Conservation (phyloP, 1,140 invertebrate genomes). For the Pseudomyrmex sp. region DNA sequence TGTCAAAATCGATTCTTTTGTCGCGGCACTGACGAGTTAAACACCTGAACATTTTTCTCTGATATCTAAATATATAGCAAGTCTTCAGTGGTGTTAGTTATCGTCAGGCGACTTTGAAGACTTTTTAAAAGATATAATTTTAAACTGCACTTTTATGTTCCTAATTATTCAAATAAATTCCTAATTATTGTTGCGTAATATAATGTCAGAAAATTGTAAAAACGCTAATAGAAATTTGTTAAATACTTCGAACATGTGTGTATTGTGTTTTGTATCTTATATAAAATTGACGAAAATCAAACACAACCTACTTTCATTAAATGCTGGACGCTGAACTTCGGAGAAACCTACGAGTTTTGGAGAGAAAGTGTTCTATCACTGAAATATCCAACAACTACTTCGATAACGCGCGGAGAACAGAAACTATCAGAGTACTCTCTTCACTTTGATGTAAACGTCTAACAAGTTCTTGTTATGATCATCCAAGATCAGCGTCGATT, state of each 20-base stretch:
- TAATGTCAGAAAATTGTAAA: background rate
- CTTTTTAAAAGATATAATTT: background rate
- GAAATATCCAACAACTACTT: background rate
- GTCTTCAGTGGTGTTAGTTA: background rate
- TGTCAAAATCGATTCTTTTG: slow-evolving; percentile 44
- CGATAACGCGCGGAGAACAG: background rate
- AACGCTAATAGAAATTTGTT: background rate
- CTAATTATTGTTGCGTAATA: background rate
- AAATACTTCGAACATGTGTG: background rate
- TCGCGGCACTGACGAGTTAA: background rate
- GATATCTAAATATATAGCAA: background rate
- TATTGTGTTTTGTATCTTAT: background rate
- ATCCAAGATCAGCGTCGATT: slow-evolving; percentile 22
- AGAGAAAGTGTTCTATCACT: background rate
- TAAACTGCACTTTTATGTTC: background rate
- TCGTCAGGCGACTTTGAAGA: background rate
- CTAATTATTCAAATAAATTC: background rate
- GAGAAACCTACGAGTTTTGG: background rate
- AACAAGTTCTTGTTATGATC: slow-evolving; percentile 25
- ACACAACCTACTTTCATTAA: background rate
- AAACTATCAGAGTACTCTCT: slow-evolving; percentile 15
- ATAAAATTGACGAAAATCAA: background rate
- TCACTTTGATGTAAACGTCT: slow-evolving; percentile 7
- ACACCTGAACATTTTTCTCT: background rate
- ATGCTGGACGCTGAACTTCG: background rate